Evolutionary conservation across 2,888 invertebrate genomes (phyloP), one percentile per base, ranked within the genome.

Genomic region (Frankliniella fusca): DNA sequence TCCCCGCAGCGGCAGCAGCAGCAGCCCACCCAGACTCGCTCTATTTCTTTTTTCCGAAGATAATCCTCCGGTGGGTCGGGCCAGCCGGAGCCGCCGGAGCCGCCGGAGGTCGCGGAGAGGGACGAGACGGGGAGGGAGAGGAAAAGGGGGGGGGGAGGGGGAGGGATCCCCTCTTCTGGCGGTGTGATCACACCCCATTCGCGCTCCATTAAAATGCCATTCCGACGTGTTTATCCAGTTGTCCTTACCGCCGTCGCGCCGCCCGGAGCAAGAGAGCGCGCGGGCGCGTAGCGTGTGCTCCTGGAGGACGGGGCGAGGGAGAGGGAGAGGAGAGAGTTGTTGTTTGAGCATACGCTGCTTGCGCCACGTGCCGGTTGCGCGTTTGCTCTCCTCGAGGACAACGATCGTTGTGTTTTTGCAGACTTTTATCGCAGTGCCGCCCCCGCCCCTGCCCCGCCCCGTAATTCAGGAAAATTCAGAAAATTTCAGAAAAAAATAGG

Each of bases 181-280:
- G 18, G 7, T 54, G 7, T 54, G 38, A 38, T 38, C 54, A 15
- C 54, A 15, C 54, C 61, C 61, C 18, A 61, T 61, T 61, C 61
- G 70, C 27, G 70, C 70, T 76, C 70, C 70, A 76, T 76, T 76
- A 76, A 76, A 76, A 27, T 27, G 70, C 70, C 70, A 76, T 76
- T 76, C 70, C 70, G 23, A 10, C 27, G 70, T 76, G 70, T 76
- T 76, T 76, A 76, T 76, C 27, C 70, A 76, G 70, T 76, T 76
- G 70, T 76, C 70, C 12, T 23, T 12, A n/a, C 18, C 15, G 61
- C 61, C 61, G 15, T 18, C 61, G 61, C 7, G 61, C 61, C 61
- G 61, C 61, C 38, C 38, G 38, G 61, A 61, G 61, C 61, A 7
- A 7, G 38, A 38, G n/a, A n/a, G 20, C 70, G 9, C 12, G 70